Conservation (phyloP, 35 echinoderm and acorn worm genomes). For the Ophioderma brevispina region DNA sequence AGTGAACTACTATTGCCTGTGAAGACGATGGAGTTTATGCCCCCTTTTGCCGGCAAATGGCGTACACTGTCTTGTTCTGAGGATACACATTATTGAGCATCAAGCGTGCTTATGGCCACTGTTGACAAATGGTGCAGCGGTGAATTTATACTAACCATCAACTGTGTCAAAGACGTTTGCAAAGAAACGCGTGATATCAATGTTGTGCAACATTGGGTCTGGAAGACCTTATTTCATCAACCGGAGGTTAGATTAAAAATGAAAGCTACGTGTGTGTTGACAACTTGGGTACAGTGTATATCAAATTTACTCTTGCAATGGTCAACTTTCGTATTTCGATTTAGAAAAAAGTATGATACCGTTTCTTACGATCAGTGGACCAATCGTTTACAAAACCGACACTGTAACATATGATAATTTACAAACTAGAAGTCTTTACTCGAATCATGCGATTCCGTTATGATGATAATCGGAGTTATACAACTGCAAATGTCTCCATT, state of each 20-base stretch:
- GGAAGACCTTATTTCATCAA: background rate
- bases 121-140: background rate
- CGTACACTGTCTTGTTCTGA: background rate
- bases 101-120: background rate
- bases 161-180: background rate
- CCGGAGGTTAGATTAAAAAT: background rate
- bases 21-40: constrained; percentile 1
- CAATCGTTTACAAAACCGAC: background rate
- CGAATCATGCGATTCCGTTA: background rate
- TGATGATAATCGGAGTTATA: background rate
- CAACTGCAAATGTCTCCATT: background rate
- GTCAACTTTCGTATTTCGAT: background rate
- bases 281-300: background rate
- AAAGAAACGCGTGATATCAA: background rate
- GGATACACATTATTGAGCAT: constrained; percentile 1
- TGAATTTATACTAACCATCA: background rate
- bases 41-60: background rate
- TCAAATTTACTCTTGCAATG: background rate
- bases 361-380: background rate
- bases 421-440: background rate
- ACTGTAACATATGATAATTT: background rate
- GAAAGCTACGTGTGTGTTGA: background rate
- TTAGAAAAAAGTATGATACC: background rate
- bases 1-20: background rate
- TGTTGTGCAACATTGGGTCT: background rate